Percentiles rank a stretch among this genome's conserved stretches.
Evolutionary conservation across 2,888 invertebrate species (phyloP).

Genomic region (Tiliacea citrago): DNA sequence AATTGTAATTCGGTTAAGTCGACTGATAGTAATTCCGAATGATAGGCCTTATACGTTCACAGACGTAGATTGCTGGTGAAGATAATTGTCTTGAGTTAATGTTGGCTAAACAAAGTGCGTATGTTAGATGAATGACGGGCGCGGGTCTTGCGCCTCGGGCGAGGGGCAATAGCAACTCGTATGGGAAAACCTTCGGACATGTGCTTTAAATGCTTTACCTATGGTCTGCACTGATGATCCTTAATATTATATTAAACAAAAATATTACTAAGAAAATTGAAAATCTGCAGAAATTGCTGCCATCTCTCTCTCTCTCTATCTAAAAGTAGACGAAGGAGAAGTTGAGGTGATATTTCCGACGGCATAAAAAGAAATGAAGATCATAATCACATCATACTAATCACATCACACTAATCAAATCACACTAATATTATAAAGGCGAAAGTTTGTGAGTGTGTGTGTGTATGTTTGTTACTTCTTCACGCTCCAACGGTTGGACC

Average conservation of each 20-base stretch:
- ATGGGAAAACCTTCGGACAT: slow-evolving; percentile 79
- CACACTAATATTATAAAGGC: too few species aligned
- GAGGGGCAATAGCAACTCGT: slow-evolving; percentile 75
- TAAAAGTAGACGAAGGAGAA: neutral
- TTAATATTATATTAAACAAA: slow-evolving; percentile 18
- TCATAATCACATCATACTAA: too few species aligned
- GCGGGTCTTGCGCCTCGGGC: slow-evolving; percentile 76
- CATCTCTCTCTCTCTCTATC: too few species aligned
- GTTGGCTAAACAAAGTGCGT: slow-evolving; percentile 86
- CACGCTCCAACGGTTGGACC: too few species aligned
- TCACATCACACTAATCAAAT: too few species aligned
- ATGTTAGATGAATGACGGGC: slow-evolving; percentile 82
- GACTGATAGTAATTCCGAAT: slow-evolving; percentile 62
- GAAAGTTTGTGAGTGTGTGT: too few species aligned
- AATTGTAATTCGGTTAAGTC: slow-evolving; percentile 56
- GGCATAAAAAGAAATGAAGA: neutral
- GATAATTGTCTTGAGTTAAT: slow-evolving; percentile 85
- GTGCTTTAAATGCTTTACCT: slow-evolving; percentile 59
- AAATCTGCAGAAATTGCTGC: neutral
- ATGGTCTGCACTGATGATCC: slow-evolving; percentile 51
- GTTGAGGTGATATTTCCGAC: neutral
- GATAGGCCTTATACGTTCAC: slow-evolving; percentile 68
- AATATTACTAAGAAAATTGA: neutral
- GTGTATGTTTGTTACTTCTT: too few species aligned
- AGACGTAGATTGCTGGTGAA: slow-evolving; percentile 82